Percentiles rank a stretch among this genome's conserved stretches.
Evolutionary conservation across 2,113 vertebrate genomes (phyloP).

Genomic region (Nanorana parkeri): DNA sequence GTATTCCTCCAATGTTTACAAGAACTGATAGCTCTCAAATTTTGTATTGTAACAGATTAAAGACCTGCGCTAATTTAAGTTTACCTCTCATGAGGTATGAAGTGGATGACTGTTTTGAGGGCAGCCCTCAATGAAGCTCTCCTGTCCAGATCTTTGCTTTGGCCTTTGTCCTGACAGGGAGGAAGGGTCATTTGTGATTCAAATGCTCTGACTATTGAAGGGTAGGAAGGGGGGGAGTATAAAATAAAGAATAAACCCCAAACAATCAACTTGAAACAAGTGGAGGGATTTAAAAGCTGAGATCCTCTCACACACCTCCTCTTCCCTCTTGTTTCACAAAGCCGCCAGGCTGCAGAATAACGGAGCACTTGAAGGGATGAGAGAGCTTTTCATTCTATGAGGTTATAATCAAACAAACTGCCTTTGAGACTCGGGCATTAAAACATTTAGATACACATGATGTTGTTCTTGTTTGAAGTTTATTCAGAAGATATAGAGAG

Average conservation of each 20-base stretch:
- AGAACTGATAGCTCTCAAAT: no score
- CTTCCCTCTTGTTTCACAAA: constrained; percentile 10
- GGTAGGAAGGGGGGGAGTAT: constrained; percentile 38
- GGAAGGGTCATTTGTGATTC: constrained; percentile 67
- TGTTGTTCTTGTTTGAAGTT: constrained; percentile 11
- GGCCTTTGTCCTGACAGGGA: constrained; percentile 62
- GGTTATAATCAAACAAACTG: constrained; percentile 71
- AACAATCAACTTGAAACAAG: constrained; percentile 69
- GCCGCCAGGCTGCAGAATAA: constrained; percentile 69
- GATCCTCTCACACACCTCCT: constrained; percentile 59
- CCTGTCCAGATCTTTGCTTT: background rate
- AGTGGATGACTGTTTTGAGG: background rate
- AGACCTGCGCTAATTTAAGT: no score
- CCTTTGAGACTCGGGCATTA: constrained; percentile 51
- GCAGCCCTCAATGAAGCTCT: background rate
- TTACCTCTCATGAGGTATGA: no score
- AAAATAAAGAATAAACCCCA: constrained; percentile 58
- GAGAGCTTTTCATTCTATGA: constrained; percentile 71
- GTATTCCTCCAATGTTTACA: no score
- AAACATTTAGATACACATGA: constrained; percentile 58
- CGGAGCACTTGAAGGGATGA: constrained; percentile 61
- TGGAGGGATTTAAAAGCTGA: constrained; percentile 66
- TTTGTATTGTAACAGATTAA: no score
- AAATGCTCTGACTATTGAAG: constrained; percentile 63
- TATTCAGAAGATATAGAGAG: background rate